Evolutionary conservation across 2,797 vertebrate species (phyloP).

Genomic region (Mus caroli): DNA sequence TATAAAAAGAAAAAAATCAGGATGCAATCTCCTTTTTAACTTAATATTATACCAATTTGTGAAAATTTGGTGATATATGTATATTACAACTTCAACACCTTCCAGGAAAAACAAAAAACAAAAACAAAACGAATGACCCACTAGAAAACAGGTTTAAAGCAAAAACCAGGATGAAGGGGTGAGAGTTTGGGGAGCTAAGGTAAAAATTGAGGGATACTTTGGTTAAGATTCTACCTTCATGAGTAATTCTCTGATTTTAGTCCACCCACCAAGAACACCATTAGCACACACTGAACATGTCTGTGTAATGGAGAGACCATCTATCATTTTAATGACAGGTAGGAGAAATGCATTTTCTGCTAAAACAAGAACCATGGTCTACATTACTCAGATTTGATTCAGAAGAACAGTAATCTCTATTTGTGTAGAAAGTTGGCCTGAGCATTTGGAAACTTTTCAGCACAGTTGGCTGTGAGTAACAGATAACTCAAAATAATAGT

Average conservation of each 20-base stretch:
- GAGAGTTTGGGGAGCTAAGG: background rate
- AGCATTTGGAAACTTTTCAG: conserved; percentile 9
- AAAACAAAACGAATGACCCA: background rate
- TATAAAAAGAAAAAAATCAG: background rate
- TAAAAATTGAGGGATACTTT: background rate
- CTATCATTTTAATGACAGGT: background rate
- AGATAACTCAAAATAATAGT: conserved; percentile 41
- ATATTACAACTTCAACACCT: background rate
- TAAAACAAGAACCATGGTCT: background rate
- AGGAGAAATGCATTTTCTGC: background rate
- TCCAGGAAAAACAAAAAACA: background rate
- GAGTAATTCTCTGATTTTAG: background rate
- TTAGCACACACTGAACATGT: background rate
- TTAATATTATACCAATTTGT: background rate
- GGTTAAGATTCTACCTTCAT: background rate
- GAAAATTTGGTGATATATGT: background rate
- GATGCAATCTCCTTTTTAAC: background rate
- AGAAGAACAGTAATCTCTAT: background rate
- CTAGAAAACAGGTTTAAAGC: background rate
- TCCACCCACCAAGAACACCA: background rate
- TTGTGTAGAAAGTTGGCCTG: conserved; percentile 11
- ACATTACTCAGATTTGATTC: conserved; percentile 10
- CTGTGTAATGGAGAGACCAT: background rate
- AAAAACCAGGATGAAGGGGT: background rate
- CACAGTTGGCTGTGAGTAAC: background rate